These are phyloP conservation scores for Homalodisca vitripennis DNA, from an alignment of 1,140 invertebrate species.

Conservation along the genomic window DNA sequence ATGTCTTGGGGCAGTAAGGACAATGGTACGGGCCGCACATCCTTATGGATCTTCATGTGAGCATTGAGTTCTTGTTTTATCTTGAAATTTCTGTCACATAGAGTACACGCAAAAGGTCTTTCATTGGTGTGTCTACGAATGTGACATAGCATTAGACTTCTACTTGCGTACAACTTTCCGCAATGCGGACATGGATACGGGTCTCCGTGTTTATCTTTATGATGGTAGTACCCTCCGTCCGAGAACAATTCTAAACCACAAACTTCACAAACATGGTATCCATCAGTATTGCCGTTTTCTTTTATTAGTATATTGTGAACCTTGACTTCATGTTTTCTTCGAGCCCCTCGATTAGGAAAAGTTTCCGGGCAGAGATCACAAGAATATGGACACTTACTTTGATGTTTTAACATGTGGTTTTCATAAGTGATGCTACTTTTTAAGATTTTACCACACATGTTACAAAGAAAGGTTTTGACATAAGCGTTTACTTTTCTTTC, in stretches of 20 bases:
- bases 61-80: slow-evolving; percentile 50
- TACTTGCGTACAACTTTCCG: slow-evolving; percentile 33
- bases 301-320: neutral
- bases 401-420: slow-evolving; percentile 31
- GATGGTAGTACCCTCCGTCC: slow-evolving; percentile 21
- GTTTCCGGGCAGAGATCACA: neutral
- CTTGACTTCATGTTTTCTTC: slow-evolving; percentile 19
- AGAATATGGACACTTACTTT: neutral
- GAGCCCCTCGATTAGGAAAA: slow-evolving; percentile 10
- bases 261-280: slow-evolving; percentile 28
- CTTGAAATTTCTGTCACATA: slow-evolving; percentile 50
- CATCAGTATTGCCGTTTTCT: slow-evolving; percentile 14
- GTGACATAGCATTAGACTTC: slow-evolving; percentile 41
- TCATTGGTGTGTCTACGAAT: slow-evolving; percentile 46
- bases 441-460: slow-evolving; percentile 33
- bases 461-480: slow-evolving; percentile 34
- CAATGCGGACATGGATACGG: slow-evolving; percentile 34
- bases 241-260: slow-evolving; percentile 16
- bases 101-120: slow-evolving; percentile 51
- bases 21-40: slow-evolving; percentile 52
- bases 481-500: slow-evolving; percentile 10
- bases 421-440: slow-evolving; percentile 34
- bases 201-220: slow-evolving; percentile 36
- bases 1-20: slow-evolving; percentile 55
- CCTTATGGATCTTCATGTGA: slow-evolving; percentile 52